Conservation (phyloP, 2,797 vertebrate species). For the Zenarchopterus dispar region DNA sequence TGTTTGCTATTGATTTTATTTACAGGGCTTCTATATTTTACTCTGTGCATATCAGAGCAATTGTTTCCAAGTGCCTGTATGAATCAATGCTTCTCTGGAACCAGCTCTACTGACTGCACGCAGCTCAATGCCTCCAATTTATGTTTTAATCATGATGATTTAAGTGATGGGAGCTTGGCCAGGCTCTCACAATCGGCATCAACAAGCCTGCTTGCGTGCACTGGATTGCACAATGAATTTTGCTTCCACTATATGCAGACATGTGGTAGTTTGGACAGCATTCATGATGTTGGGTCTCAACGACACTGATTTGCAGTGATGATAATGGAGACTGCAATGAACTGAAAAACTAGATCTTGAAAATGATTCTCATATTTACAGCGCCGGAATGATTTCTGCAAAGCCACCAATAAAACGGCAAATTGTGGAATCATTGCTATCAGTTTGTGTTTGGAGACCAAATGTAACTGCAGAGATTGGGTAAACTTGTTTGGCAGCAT, state of each 20-base stretch:
- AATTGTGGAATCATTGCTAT: conserved; percentile 21
- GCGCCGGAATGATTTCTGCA: conserved; percentile 6
- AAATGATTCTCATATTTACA: conserved; percentile 20
- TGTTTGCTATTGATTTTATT: conserved; percentile 76
- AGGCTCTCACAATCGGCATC: conserved; percentile 37
- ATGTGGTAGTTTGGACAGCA: neutral
- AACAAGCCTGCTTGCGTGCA: conserved; percentile 18
- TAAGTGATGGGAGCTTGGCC: conserved; percentile 54
- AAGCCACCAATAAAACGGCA: conserved; percentile 14
- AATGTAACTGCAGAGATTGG: conserved; percentile 25
- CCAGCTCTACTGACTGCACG: conserved; percentile 38
- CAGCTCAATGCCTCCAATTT: conserved; percentile 77
- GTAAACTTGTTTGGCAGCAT: conserved; percentile 39
- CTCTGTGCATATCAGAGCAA: conserved; percentile 68
- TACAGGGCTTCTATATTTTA: conserved; percentile 68
- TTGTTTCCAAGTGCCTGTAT: conserved; percentile 74
- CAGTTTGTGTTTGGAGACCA: neutral
- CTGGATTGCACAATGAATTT: conserved; percentile 33
- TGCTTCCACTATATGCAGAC: conserved; percentile 11
- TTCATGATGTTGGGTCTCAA: conserved; percentile 14
- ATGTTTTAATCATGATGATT: conserved; percentile 81
- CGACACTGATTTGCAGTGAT: conserved; percentile 17
- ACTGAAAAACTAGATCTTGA: neutral
- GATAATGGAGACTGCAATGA: neutral
- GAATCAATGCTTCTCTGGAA: conserved; percentile 69